phyloP scores from a whole-genome alignment of 2,888 invertebrate species.

The Dasysyrphus albostriatus region DNA sequence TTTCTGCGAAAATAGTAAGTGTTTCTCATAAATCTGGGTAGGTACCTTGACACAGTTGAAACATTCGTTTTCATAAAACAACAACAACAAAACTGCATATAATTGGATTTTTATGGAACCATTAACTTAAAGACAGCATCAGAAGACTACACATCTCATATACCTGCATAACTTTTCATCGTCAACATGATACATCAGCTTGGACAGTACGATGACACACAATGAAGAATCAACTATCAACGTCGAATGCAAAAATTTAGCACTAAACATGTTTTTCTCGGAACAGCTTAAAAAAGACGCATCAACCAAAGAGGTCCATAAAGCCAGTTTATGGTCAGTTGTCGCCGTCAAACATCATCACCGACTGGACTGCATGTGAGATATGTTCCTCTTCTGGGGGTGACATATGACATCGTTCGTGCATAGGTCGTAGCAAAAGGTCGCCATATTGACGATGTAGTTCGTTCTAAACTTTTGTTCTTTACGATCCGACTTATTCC shows the following conservation, averaged over 20 bases:
- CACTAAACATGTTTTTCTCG: conserved; percentile 61
- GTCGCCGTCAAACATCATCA: background rate
- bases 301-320: conserved; percentile 43
- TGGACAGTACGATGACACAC: conserved; percentile 25
- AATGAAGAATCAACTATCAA: background rate
- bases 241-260: conserved; percentile 60
- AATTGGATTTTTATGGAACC: conserved; percentile 62
- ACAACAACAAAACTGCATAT: conserved; percentile 31
- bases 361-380: background rate
- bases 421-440: conserved; percentile 53
- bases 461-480: conserved; percentile 8
- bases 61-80: background rate
- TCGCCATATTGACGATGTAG: conserved; percentile 44
- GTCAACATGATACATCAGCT: conserved; percentile 46
- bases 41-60: conserved; percentile 65
- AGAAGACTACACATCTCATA: conserved; percentile 33
- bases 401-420: conserved; percentile 71
- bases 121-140: conserved; percentile 50
- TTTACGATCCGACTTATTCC: conserved; percentile 23
- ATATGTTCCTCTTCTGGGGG: conserved; percentile 33
- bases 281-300: conserved; percentile 30
- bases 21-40: conserved; percentile 50
- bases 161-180: background rate
- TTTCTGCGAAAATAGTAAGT: conserved; percentile 57
- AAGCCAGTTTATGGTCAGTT: conserved; percentile 58